Percentiles rank a stretch among this genome's conserved stretches.
These are phyloP conservation scores for Rynchops niger DNA, from an alignment of 2,113 vertebrate species.

Conservation along the genomic window DNA sequence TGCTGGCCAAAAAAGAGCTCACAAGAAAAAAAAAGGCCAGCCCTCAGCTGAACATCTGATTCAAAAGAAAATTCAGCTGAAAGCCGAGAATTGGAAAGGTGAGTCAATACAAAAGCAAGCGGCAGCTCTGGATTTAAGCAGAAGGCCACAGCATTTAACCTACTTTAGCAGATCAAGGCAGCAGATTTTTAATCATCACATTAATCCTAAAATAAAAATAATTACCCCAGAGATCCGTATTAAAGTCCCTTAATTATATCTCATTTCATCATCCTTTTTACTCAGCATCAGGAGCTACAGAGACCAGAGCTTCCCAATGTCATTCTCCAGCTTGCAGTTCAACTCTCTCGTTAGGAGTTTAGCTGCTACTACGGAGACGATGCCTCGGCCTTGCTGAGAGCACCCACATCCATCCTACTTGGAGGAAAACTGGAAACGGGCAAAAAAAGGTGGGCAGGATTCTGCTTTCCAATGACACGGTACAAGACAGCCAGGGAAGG, in stretches of 20 bases:
- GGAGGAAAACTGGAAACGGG: background rate
- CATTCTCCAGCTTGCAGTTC: background rate
- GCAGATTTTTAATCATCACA: constrained; percentile 37
- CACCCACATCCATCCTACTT: background rate
- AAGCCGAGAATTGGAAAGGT: background rate
- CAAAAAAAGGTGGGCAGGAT: background rate
- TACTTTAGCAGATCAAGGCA: constrained; percentile 56
- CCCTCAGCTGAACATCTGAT: background rate
- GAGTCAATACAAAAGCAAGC: constrained; percentile 25
- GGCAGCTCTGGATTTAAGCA: background rate
- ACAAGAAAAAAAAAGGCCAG: background rate
- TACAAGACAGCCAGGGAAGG: background rate
- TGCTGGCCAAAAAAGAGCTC: background rate
- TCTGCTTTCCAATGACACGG: background rate
- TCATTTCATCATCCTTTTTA: constrained; percentile 36
- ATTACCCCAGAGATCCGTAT: constrained; percentile 42
- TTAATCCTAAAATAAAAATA: constrained; percentile 68
- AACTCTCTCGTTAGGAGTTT: background rate
- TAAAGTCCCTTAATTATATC: constrained; percentile 54
- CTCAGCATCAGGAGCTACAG: background rate
- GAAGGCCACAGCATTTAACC: constrained; percentile 55
- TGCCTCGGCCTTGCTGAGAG: background rate
- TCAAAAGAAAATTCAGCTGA: constrained; percentile 36
- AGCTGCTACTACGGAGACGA: background rate
- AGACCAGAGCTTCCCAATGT: background rate